These are phyloP conservation scores for Epizoanthus ramosus DNA, from an alignment of 92 coral and sea anemone species.

Conservation along the genomic window DNA sequence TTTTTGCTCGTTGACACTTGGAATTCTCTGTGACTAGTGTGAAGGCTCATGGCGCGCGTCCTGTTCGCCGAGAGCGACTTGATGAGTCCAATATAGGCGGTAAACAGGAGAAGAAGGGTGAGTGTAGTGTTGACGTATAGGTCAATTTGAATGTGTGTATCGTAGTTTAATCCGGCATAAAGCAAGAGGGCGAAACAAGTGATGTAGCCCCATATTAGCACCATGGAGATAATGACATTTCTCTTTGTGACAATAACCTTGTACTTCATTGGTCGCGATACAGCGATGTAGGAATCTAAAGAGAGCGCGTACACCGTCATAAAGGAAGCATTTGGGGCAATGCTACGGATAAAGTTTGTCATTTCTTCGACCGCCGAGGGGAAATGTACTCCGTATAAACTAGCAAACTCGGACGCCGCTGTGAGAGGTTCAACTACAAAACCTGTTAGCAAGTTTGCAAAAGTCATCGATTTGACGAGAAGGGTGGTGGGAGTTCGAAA, in stretches of 20 bases:
- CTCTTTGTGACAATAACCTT: slow-evolving; percentile 39
- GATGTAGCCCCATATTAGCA: slow-evolving; percentile 53
- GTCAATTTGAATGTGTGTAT: slow-evolving; percentile 39
- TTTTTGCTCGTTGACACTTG: slow-evolving; percentile 21
- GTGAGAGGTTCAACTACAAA: slow-evolving; percentile 47
- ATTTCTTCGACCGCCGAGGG: slow-evolving; percentile 8
- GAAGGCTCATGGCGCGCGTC: slow-evolving; percentile 31
- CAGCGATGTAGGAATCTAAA: slow-evolving; percentile 57
- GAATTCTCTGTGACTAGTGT: slow-evolving; percentile 7
- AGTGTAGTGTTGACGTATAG: slow-evolving; percentile 62
- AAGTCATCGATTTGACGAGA: slow-evolving; percentile 61
- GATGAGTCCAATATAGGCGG: slow-evolving; percentile 52
- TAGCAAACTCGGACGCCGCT: slow-evolving; percentile 36
- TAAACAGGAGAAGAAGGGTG: slow-evolving; percentile 35
- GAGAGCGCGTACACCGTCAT: slow-evolving; percentile 65
- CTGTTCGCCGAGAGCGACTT: slow-evolving; percentile 38
- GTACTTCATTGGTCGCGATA: slow-evolving; percentile 59
- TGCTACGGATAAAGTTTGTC: slow-evolving; percentile 35
- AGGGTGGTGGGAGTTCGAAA: slow-evolving; percentile 62
- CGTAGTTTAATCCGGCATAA: slow-evolving; percentile 35
- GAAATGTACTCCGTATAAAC: not conserved
- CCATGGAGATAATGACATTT: slow-evolving; percentile 45
- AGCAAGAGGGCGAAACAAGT: slow-evolving; percentile 48
- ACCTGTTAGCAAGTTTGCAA: slow-evolving; percentile 64
- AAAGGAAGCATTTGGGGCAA: slow-evolving; percentile 62